Conservation (phyloP, 2,113 vertebrate species). For the Machaerirhynchus nigripectus region DNA sequence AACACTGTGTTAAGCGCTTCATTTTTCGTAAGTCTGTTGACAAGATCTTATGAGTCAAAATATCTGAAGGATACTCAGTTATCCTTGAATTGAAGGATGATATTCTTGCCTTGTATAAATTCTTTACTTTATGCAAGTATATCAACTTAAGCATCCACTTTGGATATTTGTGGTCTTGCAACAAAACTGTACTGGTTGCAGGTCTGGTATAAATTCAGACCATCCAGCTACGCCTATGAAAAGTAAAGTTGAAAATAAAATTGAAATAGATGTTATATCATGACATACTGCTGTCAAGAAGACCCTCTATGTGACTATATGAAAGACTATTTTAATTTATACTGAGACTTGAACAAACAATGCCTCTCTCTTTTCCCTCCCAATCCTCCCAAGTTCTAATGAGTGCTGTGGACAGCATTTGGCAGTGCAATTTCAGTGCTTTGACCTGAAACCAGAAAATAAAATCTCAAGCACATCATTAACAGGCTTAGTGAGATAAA, state of each 20-base stretch:
- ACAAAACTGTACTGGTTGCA: not conserved
- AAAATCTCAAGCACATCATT: not conserved
- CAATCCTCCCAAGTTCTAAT: not conserved
- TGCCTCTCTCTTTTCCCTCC: not conserved
- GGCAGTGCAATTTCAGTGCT: not conserved
- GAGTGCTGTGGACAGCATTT: not conserved
- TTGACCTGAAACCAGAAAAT: conserved; percentile 25
- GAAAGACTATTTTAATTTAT: not conserved
- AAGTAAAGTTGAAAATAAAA: not conserved
- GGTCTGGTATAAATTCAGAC: not conserved
- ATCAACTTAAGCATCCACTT: not conserved
- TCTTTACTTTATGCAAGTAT: not conserved
- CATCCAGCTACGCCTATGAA: not conserved
- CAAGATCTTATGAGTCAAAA: not conserved
- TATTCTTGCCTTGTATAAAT: not conserved
- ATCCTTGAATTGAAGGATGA: not conserved
- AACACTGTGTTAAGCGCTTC: not conserved
- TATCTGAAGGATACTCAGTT: not conserved
- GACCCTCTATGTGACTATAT: not conserved
- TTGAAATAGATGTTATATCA: not conserved
- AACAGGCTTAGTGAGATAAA: conserved; percentile 14
- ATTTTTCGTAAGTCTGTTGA: not conserved
- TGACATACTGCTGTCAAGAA: not conserved
- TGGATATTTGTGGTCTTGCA: not conserved
- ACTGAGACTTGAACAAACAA: not conserved